Evolutionary conservation across 2,113 vertebrate genomes (phyloP).

Genomic region (Forbesichthys agassizii): DNA sequence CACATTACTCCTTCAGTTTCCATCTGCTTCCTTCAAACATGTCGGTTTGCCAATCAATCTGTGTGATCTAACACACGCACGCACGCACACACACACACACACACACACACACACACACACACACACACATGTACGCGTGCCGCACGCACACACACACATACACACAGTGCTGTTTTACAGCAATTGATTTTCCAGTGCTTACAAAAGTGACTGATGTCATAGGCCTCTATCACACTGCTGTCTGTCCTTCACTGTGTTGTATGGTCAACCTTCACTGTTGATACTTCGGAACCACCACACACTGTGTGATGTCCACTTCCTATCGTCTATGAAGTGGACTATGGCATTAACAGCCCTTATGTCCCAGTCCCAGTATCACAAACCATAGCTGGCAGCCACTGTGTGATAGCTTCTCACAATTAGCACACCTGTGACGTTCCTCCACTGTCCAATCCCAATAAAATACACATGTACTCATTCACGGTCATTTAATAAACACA

Average conservation of each 20-base stretch:
- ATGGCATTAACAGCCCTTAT: too few relatives aligned
- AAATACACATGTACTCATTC: too few relatives aligned
- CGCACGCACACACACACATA: not conserved
- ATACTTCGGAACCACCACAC: conserved; percentile 25
- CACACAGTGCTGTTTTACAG: not conserved
- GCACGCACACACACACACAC: not conserved
- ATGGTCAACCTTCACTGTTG: conserved; percentile 17
- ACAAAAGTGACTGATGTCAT: conserved; percentile 43
- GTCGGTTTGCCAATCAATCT: not conserved
- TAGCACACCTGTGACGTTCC: too few relatives aligned
- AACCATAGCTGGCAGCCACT: too few relatives aligned
- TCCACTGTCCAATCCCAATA: too few relatives aligned
- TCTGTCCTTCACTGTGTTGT: conserved; percentile 7
- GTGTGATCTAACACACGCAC: not conserved
- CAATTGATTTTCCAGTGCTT: conserved; percentile 28
- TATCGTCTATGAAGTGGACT: too few relatives aligned
- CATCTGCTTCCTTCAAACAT: not conserved
- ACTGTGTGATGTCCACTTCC: not conserved
- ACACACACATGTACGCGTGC: not conserved
- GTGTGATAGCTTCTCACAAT: too few relatives aligned
- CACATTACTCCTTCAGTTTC: not conserved
- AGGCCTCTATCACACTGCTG: conserved; percentile 18
- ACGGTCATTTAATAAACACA: too few relatives aligned
- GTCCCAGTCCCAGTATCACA: too few relatives aligned
- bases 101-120: not conserved